A percentile compares a stretch with the other conserved stretches of the same genome.
Conservation (phyloP, 2,113 vertebrate species). For the Bostrychus sinensis region DNA sequence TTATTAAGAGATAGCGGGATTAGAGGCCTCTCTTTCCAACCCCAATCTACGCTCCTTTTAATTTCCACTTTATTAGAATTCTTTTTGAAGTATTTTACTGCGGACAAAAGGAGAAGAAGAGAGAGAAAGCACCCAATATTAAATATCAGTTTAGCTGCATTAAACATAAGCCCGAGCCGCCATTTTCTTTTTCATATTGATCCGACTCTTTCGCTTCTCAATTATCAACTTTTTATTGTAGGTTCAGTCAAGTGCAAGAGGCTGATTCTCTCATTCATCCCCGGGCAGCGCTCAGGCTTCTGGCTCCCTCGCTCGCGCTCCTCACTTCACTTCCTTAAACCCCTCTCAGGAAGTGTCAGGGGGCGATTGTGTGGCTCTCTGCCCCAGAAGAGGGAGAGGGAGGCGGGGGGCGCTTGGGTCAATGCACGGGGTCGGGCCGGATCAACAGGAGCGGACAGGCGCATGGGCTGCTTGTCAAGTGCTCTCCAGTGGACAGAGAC, state of each 20-base stretch:
- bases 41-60: conserved; percentile 97
- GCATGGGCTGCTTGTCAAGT: conserved; percentile 50
- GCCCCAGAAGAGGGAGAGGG: conserved; percentile 26
- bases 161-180: conserved; percentile 90
- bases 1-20: conserved; percentile 99
- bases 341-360: conserved; percentile 73
- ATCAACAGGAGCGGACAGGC: conserved; percentile 52
- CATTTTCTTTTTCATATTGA: conserved; percentile 73
- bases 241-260: conserved; percentile 78
- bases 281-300: conserved; percentile 79
- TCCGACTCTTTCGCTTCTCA: conserved; percentile 79
- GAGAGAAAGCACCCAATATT: conserved; percentile 98
- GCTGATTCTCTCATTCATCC: conserved; percentile 77
- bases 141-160: conserved; percentile 99
- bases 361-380: conserved; percentile 52
- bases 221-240: conserved; percentile 82
- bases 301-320: conserved; percentile 66
- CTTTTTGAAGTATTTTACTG: conserved; percentile 99
- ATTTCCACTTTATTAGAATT: conserved; percentile 99
- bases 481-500: conserved; percentile 19
- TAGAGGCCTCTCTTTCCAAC: conserved; percentile 96
- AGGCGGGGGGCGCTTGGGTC: conserved; percentile 22
- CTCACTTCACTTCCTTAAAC: conserved; percentile 71
- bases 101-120: conserved; percentile 97
- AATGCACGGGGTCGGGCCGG: conserved; percentile 31